These are phyloP conservation scores for Sinhomidia bicolor DNA, from an alignment of 2,888 invertebrate genomes.

Conservation along the genomic window DNA sequence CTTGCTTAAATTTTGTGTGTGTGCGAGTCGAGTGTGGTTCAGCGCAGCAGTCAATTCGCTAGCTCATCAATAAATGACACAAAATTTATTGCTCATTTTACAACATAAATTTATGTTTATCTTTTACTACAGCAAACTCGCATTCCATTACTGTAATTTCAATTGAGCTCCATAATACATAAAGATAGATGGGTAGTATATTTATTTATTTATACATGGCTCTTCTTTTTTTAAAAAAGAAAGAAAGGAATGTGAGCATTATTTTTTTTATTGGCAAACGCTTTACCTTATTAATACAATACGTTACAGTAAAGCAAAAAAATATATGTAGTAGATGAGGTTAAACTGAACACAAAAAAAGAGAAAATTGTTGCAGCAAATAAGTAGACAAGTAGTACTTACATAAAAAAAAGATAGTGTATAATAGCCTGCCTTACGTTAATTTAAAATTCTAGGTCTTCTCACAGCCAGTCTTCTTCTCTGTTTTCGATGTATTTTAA, in stretches of 20 bases:
- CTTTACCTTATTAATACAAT: too few species aligned
- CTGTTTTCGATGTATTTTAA: slow-evolving; percentile 13
- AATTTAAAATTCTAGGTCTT: slow-evolving; percentile 54
- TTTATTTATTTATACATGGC: background rate
- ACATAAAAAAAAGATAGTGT: too few species aligned
- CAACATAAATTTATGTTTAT: slow-evolving; percentile 28
- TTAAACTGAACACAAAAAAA: background rate
- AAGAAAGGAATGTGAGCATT: background rate
- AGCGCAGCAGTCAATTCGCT: too few species aligned
- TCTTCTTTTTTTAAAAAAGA: too few species aligned
- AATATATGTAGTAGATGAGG: background rate
- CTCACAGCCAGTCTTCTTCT: background rate
- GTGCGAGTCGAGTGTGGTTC: background rate
- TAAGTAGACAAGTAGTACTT: background rate
- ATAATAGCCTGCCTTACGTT: background rate
- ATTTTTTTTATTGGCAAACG: background rate
- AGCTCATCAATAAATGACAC: slow-evolving; percentile 61
- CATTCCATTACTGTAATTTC: background rate
- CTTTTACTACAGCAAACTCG: slow-evolving; percentile 5
- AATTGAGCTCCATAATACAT: background rate
- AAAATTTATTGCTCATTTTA: slow-evolving; percentile 55
- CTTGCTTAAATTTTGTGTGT: slow-evolving; percentile 29
- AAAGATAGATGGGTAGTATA: background rate
- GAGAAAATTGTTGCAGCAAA: background rate
- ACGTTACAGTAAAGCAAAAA: background rate